phyloP scores from a whole-genome alignment of 2,113 vertebrate genomes.

The Falco punctatus region DNA sequence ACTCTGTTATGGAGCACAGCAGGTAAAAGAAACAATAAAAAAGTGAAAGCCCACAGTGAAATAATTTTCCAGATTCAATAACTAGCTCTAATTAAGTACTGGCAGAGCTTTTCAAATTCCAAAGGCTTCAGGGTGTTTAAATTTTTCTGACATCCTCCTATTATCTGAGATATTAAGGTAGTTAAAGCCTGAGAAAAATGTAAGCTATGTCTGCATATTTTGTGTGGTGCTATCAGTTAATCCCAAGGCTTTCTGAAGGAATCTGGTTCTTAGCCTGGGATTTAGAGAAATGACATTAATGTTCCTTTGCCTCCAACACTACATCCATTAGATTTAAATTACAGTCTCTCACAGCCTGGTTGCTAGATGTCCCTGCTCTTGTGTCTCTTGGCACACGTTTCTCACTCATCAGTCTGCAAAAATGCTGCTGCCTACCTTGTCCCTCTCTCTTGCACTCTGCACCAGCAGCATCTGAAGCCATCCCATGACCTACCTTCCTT shows the following conservation, averaged over 20 bases:
- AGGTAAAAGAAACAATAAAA: neutral
- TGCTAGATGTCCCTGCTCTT: neutral
- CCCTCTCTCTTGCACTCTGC: neutral
- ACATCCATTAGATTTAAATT: constrained; percentile 11
- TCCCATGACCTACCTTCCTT: neutral
- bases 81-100: constrained; percentile 7
- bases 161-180: constrained; percentile 55
- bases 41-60: neutral
- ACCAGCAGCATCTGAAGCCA: neutral
- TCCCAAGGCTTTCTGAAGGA: constrained; percentile 52
- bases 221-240: constrained; percentile 53
- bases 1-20: neutral
- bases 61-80: neutral
- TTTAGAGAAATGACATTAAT: constrained; percentile 49
- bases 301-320: neutral
- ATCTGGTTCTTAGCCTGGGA: constrained; percentile 28
- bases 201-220: constrained; percentile 50
- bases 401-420: neutral
- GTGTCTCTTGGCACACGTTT: neutral
- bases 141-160: constrained; percentile 41
- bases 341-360: neutral
- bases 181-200: constrained; percentile 67
- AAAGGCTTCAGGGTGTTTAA: constrained; percentile 30
- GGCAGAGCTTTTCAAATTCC: constrained; percentile 37
- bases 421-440: neutral